phyloP scores from a whole-genome alignment of 1,140 invertebrate species.

The Pantala flavescens region DNA sequence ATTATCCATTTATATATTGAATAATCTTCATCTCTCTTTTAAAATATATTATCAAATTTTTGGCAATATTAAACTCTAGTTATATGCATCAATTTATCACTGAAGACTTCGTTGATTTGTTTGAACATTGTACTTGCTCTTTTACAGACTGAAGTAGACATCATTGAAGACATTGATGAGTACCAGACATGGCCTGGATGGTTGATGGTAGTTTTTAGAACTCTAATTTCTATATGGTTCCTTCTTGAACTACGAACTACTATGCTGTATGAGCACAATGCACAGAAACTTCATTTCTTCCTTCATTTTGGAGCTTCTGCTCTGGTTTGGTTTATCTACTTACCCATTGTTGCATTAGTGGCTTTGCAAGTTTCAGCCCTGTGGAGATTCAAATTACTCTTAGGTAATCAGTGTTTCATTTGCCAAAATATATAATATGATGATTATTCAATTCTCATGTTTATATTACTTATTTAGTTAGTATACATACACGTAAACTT shows the following conservation, averaged over 20 bases:
- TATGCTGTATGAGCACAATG: constrained; percentile 85
- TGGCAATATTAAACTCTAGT: too few species aligned
- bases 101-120: too few species aligned
- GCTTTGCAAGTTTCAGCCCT: constrained; percentile 85
- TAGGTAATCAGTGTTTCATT: constrained; percentile 52
- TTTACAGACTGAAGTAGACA: constrained; percentile 83
- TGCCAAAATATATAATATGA: not conserved
- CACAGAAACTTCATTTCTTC: constrained; percentile 81
- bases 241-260: constrained; percentile 82
- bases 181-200: constrained; percentile 96
- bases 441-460: not conserved
- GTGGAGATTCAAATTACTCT: constrained; percentile 89
- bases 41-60: too few species aligned
- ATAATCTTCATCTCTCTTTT: too few species aligned
- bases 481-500: not conserved
- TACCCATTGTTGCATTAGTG: constrained; percentile 87
- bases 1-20: too few species aligned
- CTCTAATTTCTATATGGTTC: constrained; percentile 92
- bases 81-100: too few species aligned
- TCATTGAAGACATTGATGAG: constrained; percentile 91
- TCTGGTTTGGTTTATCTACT: constrained; percentile 95
- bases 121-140: too few species aligned
- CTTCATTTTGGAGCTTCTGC: constrained; percentile 94
- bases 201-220: constrained; percentile 75
- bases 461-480: constrained; percentile 18